Evolutionary conservation across 2,888 invertebrate genomes (phyloP).

Genomic region (Cryptocephalus moraei): DNA sequence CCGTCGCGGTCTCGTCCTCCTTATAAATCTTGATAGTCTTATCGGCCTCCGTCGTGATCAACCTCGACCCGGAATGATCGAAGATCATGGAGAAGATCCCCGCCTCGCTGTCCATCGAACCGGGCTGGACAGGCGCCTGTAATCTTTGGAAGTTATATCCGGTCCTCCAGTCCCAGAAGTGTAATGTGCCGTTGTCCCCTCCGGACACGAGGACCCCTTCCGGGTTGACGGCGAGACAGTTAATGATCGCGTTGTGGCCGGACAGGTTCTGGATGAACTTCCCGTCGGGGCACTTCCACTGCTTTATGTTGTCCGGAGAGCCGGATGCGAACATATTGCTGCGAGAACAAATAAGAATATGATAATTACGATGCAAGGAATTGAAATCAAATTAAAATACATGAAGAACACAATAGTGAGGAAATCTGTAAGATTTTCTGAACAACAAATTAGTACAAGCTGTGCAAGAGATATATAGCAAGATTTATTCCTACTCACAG

Average conservation of each 20-base stretch:
- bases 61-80: constrained; percentile 87
- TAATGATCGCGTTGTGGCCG: constrained; percentile 95
- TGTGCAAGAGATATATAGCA: not conserved
- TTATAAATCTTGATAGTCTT: constrained; percentile 99
- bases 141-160: constrained; percentile 95
- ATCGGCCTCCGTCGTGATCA: constrained; percentile 96
- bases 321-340: constrained; percentile 94
- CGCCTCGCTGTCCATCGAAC: constrained; percentile 98
- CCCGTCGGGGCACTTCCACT: constrained; percentile 98
- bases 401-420: too few species aligned
- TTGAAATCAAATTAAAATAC: too few species aligned
- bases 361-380: not conserved
- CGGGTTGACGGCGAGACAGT: constrained; percentile 89
- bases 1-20: constrained; percentile 91
- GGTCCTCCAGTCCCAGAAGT: constrained; percentile 98
- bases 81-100: constrained; percentile 94
- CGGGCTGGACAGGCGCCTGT: constrained; percentile 90
- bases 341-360: constrained; percentile 5
- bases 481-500: constrained; percentile 37
- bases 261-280: constrained; percentile 94
- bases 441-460: not conserved
- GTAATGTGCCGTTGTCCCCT: constrained; percentile 95
- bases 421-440: too few species aligned
- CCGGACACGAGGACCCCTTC: constrained; percentile 96
- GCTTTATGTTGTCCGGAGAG: constrained; percentile 97